Evolutionary conservation across 2,888 invertebrate genomes (phyloP), one percentile per base, ranked within the genome.

Genomic region (Cosmia pyralina): DNA sequence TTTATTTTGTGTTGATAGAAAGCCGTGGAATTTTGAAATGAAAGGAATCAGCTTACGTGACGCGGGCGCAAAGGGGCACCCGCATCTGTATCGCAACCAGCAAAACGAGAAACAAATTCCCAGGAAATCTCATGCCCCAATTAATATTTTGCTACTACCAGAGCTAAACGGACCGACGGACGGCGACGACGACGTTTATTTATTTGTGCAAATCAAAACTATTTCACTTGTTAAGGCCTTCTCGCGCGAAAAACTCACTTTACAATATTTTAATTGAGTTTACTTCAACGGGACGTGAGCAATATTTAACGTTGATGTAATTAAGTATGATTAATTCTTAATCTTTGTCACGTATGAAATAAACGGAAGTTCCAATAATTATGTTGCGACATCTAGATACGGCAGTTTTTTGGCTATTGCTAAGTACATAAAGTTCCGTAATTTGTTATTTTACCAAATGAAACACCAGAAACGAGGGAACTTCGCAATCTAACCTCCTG

Each of bases 111-210:
- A 89, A 88, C 84, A 88, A 88, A 87, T 89, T 89, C 85, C 80
- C 82, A 84, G 86, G 73, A 85, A 89, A 88, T 88, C 85, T 84
- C 86, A 86, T 88, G 89, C 86, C 83, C 90, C 89, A 91, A 90
- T 91, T 90, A 91, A 88, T 87, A 87, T 86, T 83, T 82, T 83
- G 81, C 76, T 82, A 81, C 63, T 64, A 67, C 74, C 79, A 55
- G 63, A 80, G 63, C 72, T 69, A 41, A 44, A 75, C 62, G 77
- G 69, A 74, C 75, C 72, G 71, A 83, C 62, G 77, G 69, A 74
- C 75, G n/a, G n/a, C n/a, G n/a, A n/a, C 72, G 71, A 83, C n/a
- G n/a, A n/a, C 72, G 59, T 81, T 82, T 77, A 80, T 84, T 86
- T 87, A 82, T 84, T 86, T 81, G 28, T 58, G 46, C 62, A 22